Evolutionary conservation across 2,888 invertebrate genomes (phyloP), one percentile per base, ranked within the genome.

Genomic region (Pantelozetes paolii): DNA sequence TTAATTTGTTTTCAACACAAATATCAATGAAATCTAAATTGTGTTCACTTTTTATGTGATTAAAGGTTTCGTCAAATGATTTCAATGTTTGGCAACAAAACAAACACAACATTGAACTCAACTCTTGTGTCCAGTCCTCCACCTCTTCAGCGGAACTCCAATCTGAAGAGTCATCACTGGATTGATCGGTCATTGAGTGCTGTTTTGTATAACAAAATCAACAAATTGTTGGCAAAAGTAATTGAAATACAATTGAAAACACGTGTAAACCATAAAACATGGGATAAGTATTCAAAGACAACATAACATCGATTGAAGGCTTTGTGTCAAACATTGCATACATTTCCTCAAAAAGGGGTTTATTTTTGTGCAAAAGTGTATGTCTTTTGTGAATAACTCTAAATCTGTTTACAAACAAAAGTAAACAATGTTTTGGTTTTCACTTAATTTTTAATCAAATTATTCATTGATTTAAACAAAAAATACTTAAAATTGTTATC

Each of bases 1-100:
- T 91, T 87, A 92, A 9, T 9, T 48, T 18, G 42, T 57, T 18
- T 48, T 23, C 23, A 2, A 82, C 81, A 82, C 90, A 89, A 48
- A 92, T 71, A 40, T 72, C 45, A 40, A 76, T 70, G 1, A 79
- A 73, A 76, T 79, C 76, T 72, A 80, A 77, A 5, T 70, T 73
- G 20, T 79, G 79, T 15, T 75, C 72, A 32, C 67, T 62, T 40
- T 71, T 71, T 59, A 78, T 77, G 62, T 78, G 79, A 5, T 72
- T 71, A 30, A 79, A 78, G 59, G 77, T 75, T 20, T 74, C 62
- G n/a, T 75, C 75, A 20, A 76, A 57, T 50, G 85, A 86, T n/a
- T 85, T 81, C 75, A 86, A 86, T 77, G 85, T 83, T 71, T 86
- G 83, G 2, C 85, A 80, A 81, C 92, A 92, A 84, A 92, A 93